These are phyloP conservation scores for Yponomeuta plumbellus DNA, from an alignment of 2,888 invertebrate genomes.

Conservation along the genomic window DNA sequence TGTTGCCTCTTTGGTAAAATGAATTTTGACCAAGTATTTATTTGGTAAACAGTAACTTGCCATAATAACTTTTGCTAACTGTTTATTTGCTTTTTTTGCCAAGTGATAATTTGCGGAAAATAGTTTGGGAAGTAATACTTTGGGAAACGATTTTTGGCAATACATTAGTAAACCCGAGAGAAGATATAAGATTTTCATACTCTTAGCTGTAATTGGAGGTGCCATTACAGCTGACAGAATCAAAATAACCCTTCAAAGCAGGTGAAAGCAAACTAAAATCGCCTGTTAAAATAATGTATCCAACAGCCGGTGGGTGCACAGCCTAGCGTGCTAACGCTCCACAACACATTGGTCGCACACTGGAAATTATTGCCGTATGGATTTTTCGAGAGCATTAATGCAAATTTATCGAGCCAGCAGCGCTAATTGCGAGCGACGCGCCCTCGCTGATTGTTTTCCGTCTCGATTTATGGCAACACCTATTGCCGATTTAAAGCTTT, in stretches of 20 bases:
- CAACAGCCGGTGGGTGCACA: constrained; percentile 26
- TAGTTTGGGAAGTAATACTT: too few species aligned
- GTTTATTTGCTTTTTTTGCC: too few species aligned
- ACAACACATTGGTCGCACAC: constrained; percentile 52
- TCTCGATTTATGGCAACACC: constrained; percentile 75
- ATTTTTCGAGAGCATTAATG: constrained; percentile 77
- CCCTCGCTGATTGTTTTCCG: constrained; percentile 74
- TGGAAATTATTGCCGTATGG: constrained; percentile 71
- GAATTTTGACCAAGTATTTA: too few species aligned
- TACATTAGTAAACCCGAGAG: too few species aligned
- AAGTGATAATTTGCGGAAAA: too few species aligned
- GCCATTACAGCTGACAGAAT: too few species aligned
- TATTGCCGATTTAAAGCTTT: constrained; percentile 77
- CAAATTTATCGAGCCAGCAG: constrained; percentile 74
- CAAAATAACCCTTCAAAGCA: neutral
- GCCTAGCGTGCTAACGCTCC: constrained; percentile 29
- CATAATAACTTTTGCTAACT: too few species aligned
- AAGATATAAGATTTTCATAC: too few species aligned
- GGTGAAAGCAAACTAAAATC: neutral
- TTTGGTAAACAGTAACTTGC: too few species aligned
- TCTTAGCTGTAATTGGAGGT: too few species aligned
- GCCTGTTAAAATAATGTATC: constrained; percentile 20
- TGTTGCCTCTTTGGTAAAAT: too few species aligned
- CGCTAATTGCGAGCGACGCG: constrained; percentile 74
- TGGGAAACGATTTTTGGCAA: too few species aligned